These are phyloP conservation scores for Sphecodes monilicornis DNA, from an alignment of 2,888 invertebrate species.

Conservation along the genomic window DNA sequence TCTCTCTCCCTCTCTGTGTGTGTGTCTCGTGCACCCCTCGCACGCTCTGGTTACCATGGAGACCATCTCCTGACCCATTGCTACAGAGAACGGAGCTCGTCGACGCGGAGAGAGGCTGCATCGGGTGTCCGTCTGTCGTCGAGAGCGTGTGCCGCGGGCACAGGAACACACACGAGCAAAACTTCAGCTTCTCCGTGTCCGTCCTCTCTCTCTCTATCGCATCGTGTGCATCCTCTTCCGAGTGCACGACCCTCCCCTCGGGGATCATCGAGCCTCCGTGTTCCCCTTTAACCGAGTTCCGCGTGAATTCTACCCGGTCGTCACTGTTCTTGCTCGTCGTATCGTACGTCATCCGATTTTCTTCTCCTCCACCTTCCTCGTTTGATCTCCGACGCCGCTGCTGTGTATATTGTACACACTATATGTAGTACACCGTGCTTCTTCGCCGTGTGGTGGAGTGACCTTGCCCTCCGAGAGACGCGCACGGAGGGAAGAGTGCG, in stretches of 20 bases:
- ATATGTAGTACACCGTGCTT: neutral
- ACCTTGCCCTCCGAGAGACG: conserved; percentile 10
- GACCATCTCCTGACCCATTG: conserved; percentile 80
- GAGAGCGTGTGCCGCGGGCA: conserved; percentile 38
- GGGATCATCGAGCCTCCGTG: neutral
- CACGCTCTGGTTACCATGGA: conserved; percentile 76
- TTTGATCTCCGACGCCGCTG: neutral
- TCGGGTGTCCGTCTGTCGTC: conserved; percentile 41
- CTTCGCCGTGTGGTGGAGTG: neutral
- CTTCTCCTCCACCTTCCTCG: conserved; percentile 1
- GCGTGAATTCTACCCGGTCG: neutral
- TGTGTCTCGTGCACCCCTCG: conserved; percentile 57
- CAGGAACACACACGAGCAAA: neutral
- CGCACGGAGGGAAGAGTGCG: neutral
- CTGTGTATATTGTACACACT: neutral
- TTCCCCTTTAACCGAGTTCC: neutral
- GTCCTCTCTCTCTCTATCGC: neutral
- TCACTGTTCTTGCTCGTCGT: neutral
- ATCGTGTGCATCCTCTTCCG: conserved; percentile 12
- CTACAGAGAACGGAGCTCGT: conserved; percentile 47
- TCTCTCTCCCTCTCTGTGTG: conserved; percentile 12
- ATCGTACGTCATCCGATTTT: neutral
- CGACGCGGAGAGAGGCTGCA: conserved; percentile 36
- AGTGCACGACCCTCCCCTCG: neutral
- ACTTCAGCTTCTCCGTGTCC: neutral